Percentiles rank a stretch among this genome's conserved stretches.
These are phyloP conservation scores for Cantharis nigra DNA, from an alignment of 2,888 invertebrate species.

Conservation along the genomic window DNA sequence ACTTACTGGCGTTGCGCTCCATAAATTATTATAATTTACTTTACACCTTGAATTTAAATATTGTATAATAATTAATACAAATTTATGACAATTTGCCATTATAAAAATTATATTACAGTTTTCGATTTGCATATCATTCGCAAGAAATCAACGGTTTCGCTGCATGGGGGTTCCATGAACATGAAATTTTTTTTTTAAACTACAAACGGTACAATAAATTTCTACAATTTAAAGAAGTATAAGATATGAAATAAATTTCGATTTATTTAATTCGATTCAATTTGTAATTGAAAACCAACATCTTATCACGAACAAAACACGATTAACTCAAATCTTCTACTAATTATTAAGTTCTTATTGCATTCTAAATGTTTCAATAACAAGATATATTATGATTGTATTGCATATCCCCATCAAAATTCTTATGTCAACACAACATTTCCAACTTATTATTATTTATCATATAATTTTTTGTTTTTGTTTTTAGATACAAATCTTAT, in stretches of 20 bases:
- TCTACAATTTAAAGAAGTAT: background rate
- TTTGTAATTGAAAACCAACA: conserved; percentile 33
- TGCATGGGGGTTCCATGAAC: background rate
- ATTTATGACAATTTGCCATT: conserved; percentile 19
- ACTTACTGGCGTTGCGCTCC: conserved; percentile 9
- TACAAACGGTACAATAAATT: background rate
- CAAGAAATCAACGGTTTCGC: background rate
- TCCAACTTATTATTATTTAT: background rate
- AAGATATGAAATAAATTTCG: background rate
- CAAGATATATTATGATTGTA: conserved; percentile 38
- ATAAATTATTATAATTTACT: conserved; percentile 19
- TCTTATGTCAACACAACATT: background rate
- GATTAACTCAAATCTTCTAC: conserved; percentile 30
- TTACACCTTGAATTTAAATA: conserved; percentile 18
- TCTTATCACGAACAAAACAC: conserved; percentile 26
- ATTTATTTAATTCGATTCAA: conserved; percentile 25
- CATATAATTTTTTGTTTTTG: conserved; percentile 20
- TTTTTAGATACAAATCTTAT: conserved; percentile 16
- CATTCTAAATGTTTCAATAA: conserved; percentile 39
- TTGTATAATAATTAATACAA: conserved; percentile 19
- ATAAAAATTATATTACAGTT: background rate
- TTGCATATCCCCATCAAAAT: conserved; percentile 17
- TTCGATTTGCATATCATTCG: background rate
- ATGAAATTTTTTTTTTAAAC: background rate
- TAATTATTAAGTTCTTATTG: conserved; percentile 39